Base-by-base conservation (phyloP, 1,140 invertebrate genomes). In the Eurosta solidaginis region DNA sequence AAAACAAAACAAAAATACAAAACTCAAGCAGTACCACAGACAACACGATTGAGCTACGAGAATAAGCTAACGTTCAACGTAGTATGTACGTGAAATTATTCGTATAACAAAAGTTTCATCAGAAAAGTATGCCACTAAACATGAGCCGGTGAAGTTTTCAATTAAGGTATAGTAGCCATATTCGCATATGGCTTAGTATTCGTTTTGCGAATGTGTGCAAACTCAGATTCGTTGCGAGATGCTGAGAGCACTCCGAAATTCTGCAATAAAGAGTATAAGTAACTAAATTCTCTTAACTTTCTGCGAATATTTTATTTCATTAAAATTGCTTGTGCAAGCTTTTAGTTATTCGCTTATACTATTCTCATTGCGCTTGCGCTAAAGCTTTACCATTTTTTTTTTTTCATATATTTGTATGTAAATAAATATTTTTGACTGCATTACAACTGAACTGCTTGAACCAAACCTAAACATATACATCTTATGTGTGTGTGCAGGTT, bases 341-440 rank as follows among this genome's bases (percentile, higher is more conserved):
- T 68, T 68, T 29, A 29, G 9, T 36, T 68, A 17, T 12, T 12
- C n/a, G 33, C 36, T 12, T 20, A 17, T n/a, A n/a, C 14, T 47
- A 17, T 3, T 3, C 14, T 0, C n/a, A 14, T 1, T 9, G 59
- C 59, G 59, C 36, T 33, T 29, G n/a, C 33, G 59, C 40, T n/a
- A 68, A 68, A 68, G 59, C 59, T 68, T 20, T 20, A 3, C 59
- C 59, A 68, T 29, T 40, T 68, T 40, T 7, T 3, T n/a, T n/a
- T n/a, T n/a, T n/a, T n/a, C n/a, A n/a, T n/a, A n/a, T n/a, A n/a
- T n/a, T n/a, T n/a, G n/a, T n/a, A n/a, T n/a, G n/a, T 68, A 22
- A 7, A n/a, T 33, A 68, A 42, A 68, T 68, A 68, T 68, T 68
- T 68, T 40, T 68, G 59, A n/a, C 12, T n/a, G 59, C 59, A 68